A percentile compares a stretch with the other conserved stretches of the same genome.
phyloP scores from a whole-genome alignment of 2,888 invertebrate genomes.

The Pachydiplax longipennis region DNA sequence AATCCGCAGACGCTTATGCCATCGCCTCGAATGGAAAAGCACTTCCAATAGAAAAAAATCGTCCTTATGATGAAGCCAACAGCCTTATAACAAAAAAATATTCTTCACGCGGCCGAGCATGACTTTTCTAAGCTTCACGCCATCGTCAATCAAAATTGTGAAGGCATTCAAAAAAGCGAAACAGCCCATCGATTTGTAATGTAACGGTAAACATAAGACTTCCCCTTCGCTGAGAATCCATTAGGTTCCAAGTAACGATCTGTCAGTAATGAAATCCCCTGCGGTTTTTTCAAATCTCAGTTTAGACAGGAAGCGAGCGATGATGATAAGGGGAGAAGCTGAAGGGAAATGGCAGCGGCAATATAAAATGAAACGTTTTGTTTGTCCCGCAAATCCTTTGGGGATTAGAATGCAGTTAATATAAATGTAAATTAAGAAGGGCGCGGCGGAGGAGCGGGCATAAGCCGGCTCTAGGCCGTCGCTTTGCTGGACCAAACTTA shows the following conservation, averaged over 20 bases:
- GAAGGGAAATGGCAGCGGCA: neutral
- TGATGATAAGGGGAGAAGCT: neutral
- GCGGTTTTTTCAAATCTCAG: neutral
- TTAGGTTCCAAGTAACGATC: neutral
- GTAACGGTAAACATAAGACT: neutral
- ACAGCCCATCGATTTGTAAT: neutral
- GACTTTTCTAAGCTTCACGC: neutral
- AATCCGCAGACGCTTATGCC: no score
- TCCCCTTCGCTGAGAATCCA: neutral
- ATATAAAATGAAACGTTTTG: neutral
- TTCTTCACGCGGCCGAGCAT: neutral
- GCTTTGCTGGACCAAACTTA: neutral
- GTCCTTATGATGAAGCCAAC: neutral
- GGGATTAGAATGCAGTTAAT: neutral
- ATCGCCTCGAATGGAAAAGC: no score
- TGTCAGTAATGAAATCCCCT: neutral
- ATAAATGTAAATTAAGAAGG: neutral
- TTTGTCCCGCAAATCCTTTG: neutral
- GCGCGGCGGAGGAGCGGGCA: neutral
- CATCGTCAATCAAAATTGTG: neutral
- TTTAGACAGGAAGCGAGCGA: neutral
- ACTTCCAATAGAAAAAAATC: neutral
- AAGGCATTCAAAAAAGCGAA: neutral
- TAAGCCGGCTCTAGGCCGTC: neutral
- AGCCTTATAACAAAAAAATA: neutral